Conservation (phyloP, 1,140 invertebrate species). For the Scaptodrosophila lebanonensis region DNA sequence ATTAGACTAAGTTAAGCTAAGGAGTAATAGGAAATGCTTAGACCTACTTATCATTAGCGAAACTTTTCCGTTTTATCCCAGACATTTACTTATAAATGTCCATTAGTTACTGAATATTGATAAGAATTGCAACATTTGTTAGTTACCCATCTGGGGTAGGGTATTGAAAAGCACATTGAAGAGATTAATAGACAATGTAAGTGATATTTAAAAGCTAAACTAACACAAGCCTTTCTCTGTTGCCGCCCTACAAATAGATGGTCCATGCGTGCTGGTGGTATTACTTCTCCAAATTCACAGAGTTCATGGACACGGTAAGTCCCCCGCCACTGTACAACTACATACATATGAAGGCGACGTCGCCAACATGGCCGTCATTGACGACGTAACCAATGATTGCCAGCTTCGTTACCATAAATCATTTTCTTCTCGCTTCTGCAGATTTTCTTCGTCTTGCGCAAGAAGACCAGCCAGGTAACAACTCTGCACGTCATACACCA, state of each 20-base stretch:
- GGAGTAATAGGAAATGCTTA: too few relatives aligned
- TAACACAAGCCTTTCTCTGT: constrained; percentile 33
- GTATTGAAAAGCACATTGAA: constrained; percentile 4
- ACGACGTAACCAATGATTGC: background rate
- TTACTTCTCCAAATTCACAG: constrained; percentile 96
- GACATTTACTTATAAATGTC: too few relatives aligned
- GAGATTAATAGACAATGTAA: too few relatives aligned
- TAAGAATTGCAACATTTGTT: too few relatives aligned
- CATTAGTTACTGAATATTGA: too few relatives aligned
- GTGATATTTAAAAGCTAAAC: background rate
- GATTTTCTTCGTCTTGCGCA: constrained; percentile 95
- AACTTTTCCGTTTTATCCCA: too few relatives aligned
- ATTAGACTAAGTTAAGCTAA: too few relatives aligned
- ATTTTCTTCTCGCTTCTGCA: constrained; percentile 76
- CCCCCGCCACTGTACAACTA: background rate
- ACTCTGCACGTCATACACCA: constrained; percentile 97
- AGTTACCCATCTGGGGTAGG: constrained; percentile 3
- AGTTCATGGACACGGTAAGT: constrained; percentile 97
- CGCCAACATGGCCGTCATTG: too few relatives aligned
- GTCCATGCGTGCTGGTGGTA: constrained; percentile 97
- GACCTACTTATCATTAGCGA: too few relatives aligned
- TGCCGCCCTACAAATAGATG: constrained; percentile 83
- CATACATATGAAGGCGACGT: background rate
- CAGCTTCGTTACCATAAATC: constrained; percentile 26
- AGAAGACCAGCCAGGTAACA: constrained; percentile 95